Evolutionary conservation across 2,888 invertebrate species (phyloP), one percentile per base, ranked within the genome.

Genomic region (Amphimallon solstitiale): DNA sequence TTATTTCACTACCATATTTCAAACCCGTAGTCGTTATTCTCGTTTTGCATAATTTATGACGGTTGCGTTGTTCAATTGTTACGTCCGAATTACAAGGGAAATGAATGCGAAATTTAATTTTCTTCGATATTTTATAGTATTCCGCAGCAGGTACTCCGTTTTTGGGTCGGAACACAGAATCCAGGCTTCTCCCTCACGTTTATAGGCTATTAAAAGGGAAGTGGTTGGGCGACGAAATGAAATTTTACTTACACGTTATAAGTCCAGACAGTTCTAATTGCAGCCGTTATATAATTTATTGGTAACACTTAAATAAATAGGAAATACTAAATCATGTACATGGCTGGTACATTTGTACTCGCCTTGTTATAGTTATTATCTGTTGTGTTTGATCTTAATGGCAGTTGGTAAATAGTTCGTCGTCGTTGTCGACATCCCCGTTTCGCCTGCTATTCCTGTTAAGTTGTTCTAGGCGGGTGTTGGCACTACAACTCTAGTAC

Each of bases 391-490:
- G 77, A 80, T 80, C 80, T 80, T 79, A 80, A 80, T 80, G 78
- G 78, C 75, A 76, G 77, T 80, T 80, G 74, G 75, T 76, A 79
- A 80, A 80, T 79, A 79, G 79, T 80, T 80, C 77, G 72, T 72
- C 70, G 72, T 68, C 65, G 52, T 40, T 69, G 72, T 68, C 65
- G 52, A 29, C 51, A 46, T 17, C 45, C 54, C 54, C 40, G 29
- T 29, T 59, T 49, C 62, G 12, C 38, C 21, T 60, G 29, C 15
- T 34, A 51, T 14, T 21, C 15, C 29, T 17, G 61, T 23, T 52
- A 40, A 59, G 43, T 21, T 29, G 59, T 34, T 40, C 29, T 51
- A 23, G 38, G 12, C 14, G 40, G 29, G 40, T 51, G 51, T 63
- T 51, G 51, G 40, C 49, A 64, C 66, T 65, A n/a, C 14, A 51